Evolutionary conservation across 2,797 vertebrate genomes (phyloP).

Genomic region (Anableps anableps): DNA sequence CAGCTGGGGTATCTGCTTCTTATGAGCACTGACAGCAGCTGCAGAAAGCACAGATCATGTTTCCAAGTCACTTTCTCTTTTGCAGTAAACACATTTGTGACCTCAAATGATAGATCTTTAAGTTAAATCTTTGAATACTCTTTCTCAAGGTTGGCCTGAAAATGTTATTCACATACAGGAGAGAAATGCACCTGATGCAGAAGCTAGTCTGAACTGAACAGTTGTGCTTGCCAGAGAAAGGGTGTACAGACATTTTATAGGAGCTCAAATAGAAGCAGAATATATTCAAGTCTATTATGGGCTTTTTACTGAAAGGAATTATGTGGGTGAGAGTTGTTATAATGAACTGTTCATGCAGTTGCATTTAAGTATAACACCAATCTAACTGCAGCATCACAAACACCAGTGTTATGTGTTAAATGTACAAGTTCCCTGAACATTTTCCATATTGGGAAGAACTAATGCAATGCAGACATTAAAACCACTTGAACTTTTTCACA

Average conservation of each 20-base stretch:
- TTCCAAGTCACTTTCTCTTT: constrained; percentile 2
- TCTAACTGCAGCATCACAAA: neutral
- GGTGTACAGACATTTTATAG: neutral
- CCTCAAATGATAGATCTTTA: constrained; percentile 3
- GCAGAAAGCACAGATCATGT: constrained; percentile 18
- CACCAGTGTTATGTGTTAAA: neutral
- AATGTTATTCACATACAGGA: neutral
- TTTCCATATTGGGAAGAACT: neutral
- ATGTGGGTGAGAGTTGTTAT: neutral
- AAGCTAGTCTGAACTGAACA: neutral
- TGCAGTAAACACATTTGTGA: neutral
- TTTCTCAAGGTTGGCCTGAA: neutral
- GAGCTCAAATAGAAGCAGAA: neutral
- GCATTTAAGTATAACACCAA: neutral
- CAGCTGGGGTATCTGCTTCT: constrained; percentile 9
- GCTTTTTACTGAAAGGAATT: neutral
- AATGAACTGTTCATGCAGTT: neutral
- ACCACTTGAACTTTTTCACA: neutral
- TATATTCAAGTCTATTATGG: constrained; percentile 4
- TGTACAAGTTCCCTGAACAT: neutral
- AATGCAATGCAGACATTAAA: neutral
- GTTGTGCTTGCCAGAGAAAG: neutral
- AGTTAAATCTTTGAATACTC: neutral
- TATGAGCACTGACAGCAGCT: constrained; percentile 7
- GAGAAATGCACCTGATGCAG: constrained; percentile 3